Percentiles rank a stretch among this genome's conserved stretches.
These are phyloP conservation scores for Cyclophora albipunctata DNA, from an alignment of 2,888 invertebrate species.

Conservation along the genomic window DNA sequence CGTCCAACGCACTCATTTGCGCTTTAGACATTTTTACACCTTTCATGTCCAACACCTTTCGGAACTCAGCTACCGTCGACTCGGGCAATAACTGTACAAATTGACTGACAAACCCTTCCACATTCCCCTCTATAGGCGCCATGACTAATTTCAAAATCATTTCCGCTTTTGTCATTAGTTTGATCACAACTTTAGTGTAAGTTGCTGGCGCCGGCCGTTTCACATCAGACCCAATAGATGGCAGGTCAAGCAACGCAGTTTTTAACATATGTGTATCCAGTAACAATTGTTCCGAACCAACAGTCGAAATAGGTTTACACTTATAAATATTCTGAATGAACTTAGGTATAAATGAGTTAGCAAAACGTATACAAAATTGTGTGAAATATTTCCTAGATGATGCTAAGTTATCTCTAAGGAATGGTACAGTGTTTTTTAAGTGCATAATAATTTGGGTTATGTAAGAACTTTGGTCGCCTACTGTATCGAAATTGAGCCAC, in stretches of 20 bases:
- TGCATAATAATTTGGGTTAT: slow-evolving; percentile 92
- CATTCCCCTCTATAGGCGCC: slow-evolving; percentile 85
- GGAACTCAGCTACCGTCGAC: slow-evolving; percentile 91
- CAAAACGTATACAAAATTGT: slow-evolving; percentile 97
- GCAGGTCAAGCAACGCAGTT: slow-evolving; percentile 94
- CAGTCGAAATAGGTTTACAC: slow-evolving; percentile 89
- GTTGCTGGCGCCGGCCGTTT: slow-evolving; percentile 92
- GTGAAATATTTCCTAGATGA: slow-evolving; percentile 98
- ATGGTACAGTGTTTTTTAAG: slow-evolving; percentile 89
- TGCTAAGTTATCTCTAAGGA: slow-evolving; percentile 90
- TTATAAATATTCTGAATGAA: slow-evolving; percentile 93
- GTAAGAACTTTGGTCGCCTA: slow-evolving; percentile 98
- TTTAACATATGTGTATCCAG: slow-evolving; percentile 96
- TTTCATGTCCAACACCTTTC: slow-evolving; percentile 97
- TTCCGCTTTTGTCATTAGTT: slow-evolving; percentile 97
- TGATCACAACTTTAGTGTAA: slow-evolving; percentile 87
- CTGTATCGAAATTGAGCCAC: slow-evolving; percentile 94
- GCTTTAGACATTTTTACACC: slow-evolving; percentile 73
- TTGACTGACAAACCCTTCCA: slow-evolving; percentile 89
- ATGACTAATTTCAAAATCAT: slow-evolving; percentile 99
- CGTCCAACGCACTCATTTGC: slow-evolving; percentile 45
- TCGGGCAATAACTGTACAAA: slow-evolving; percentile 93
- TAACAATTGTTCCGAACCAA: slow-evolving; percentile 96
- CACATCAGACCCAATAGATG: slow-evolving; percentile 92
- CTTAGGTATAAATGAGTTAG: slow-evolving; percentile 95